Evolutionary conservation across 1,140 invertebrate species (phyloP).

Genomic region (Gryllus bimaculatus): DNA sequence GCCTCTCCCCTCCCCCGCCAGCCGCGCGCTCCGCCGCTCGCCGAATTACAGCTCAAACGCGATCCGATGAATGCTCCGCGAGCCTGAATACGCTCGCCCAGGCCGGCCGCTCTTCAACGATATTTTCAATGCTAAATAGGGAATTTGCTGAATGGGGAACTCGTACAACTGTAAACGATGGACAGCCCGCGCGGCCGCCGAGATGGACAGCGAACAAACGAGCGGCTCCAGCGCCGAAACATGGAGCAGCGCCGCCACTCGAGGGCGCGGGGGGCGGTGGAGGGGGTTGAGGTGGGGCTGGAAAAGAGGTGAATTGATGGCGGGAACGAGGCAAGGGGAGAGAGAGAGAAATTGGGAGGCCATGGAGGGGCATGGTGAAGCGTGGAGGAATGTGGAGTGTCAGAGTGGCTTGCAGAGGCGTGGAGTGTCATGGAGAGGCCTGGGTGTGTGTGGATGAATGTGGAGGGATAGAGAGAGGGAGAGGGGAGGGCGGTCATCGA

Average conservation of each 20-base stretch:
- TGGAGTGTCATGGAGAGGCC: too few relatives aligned
- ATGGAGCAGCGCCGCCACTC: background rate
- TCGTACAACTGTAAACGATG: background rate
- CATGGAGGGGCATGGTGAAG: too few relatives aligned
- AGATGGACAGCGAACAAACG: background rate
- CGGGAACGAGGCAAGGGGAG: too few relatives aligned
- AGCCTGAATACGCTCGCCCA: background rate
- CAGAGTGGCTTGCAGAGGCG: too few relatives aligned
- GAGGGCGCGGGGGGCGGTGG: too few relatives aligned
- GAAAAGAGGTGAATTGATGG: too few relatives aligned
- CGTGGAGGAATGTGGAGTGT: too few relatives aligned
- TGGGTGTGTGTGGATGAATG: too few relatives aligned
- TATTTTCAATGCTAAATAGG: constrained; percentile 5
- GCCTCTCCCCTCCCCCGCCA: background rate
- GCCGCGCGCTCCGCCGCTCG: background rate
- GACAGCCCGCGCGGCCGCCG: background rate
- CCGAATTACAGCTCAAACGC: background rate
- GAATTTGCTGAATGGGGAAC: background rate
- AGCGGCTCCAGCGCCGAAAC: background rate
- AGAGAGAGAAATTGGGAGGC: too few relatives aligned
- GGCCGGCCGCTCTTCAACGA: background rate
- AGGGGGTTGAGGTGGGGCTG: too few relatives aligned
- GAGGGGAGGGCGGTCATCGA: too few relatives aligned
- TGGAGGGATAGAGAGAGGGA: too few relatives aligned
- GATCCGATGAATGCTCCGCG: background rate